Evolutionary conservation across 2,113 vertebrate species (phyloP), one percentile per base, ranked within the genome.

Genomic region (Aspidoscelis tigris): DNA sequence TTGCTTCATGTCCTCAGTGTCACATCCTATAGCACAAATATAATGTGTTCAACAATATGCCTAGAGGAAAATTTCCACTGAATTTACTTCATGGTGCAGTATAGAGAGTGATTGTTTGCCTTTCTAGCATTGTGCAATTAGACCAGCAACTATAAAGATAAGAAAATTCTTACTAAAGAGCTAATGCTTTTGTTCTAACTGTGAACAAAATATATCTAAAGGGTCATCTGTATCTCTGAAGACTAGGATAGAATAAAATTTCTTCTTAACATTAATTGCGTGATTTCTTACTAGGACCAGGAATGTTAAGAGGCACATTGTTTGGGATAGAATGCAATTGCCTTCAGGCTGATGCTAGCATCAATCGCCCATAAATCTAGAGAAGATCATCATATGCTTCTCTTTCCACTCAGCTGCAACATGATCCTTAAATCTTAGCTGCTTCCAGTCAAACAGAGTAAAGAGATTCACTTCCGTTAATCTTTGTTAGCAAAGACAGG

Each of bases 71-170:
- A 73, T 80, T 70, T 83, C 85, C 83, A 71, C 70, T 65, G 64
- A 77, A 68, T 82, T 83, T 50, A 78, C 70, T 72, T 6, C 39
- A 68, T 85, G 82, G 89, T 87, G 86, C n/a, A 71, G 71, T 64
- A 82, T n/a, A 61, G 72, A 87, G 83, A 75, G 20, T 68, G 41
- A 73, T 43, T 41, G 24, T 71, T 86, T 55, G 16, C 58, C 69
- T 0, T 3, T 26, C 33, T 68, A 22, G 73, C 53, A 81, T 80
- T n/a, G 83, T 83, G 81, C 64, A 81, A 72, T 82, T 72, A 80
- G 79, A 73, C 55, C 79, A 83, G 75, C 78, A 53, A 22, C 74
- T 72, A 50, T 44, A 33, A 69, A 33, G 24, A 53, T 44, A 72
- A 41, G 39, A 70, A 39, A 24, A n/a, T 44, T 76, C 24, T 33